Percentiles rank a stretch among this genome's conserved stretches.
These are phyloP conservation scores for Hydroisotoma schaefferi DNA, from an alignment of 2,888 invertebrate species.

Conservation along the genomic window DNA sequence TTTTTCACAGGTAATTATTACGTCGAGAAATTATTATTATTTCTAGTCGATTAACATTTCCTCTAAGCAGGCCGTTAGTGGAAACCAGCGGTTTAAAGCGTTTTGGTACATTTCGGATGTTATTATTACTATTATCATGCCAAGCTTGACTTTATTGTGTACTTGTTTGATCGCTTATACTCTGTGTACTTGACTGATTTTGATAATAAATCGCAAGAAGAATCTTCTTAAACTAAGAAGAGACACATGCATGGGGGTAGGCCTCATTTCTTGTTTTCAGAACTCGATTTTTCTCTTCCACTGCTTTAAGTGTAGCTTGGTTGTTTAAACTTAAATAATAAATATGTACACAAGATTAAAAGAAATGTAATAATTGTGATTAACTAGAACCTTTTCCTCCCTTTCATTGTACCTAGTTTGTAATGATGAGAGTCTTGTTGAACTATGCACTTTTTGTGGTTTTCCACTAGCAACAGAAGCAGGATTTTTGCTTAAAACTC, in stretches of 20 bases:
- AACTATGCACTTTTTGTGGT: background rate
- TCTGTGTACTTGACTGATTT: too few relatives aligned
- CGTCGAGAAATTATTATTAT: conserved; percentile 30
- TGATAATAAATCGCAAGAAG: too few relatives aligned
- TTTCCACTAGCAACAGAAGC: background rate
- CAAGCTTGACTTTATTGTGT: too few relatives aligned
- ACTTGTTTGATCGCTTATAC: too few relatives aligned
- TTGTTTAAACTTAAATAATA: too few relatives aligned
- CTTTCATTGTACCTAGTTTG: conserved; percentile 20
- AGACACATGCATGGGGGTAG: too few relatives aligned
- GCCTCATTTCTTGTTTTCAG: background rate
- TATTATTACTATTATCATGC: too few relatives aligned
- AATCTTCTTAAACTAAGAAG: too few relatives aligned
- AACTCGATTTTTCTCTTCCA: background rate
- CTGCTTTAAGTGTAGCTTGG: too few relatives aligned
- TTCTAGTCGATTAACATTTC: conserved; percentile 38
- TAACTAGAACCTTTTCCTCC: conserved; percentile 33
- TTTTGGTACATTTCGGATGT: too few relatives aligned
- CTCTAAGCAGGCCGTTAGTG: conserved; percentile 14
- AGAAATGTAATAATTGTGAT: conserved; percentile 38
- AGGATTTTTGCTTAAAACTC: too few relatives aligned
- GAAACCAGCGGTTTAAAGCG: background rate
- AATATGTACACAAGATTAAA: conserved; percentile 38
- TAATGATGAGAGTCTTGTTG: conserved; percentile 3
- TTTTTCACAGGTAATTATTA: conserved; percentile 32